Base-by-base conservation (phyloP, 2,797 vertebrate genomes). In the Rhabdophis nuchalis region DNA sequence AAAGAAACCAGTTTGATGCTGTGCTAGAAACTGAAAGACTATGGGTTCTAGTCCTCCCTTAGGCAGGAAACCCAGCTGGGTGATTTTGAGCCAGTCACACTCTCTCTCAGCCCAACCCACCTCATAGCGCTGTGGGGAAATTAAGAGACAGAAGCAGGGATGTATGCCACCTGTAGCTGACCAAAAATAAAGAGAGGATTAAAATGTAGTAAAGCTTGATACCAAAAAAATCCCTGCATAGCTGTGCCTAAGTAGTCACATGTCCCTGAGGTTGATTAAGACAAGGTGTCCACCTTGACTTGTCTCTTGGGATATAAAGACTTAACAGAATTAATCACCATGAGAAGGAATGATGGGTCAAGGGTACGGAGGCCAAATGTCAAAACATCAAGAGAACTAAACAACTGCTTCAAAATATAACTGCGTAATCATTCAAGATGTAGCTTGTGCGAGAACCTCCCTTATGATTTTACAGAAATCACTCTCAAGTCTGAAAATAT, bases 251-350 rank as follows among this genome's bases (percentile, higher is more conserved):
- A 25, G 72, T 82, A 82, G 72, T 25, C 72, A 46, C 20, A 25
- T 25, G 72, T 36, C 41, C 72, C 72, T 82, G 72, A 82, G 9
- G 9, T 11, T 82, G 72, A 82, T 46, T 46, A 82, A 82, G 72
- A 46, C 41, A 82, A 82, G 20, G 20, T 46, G 9, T 77, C 36
- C 36, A 77, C 9, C 8, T 77, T 77, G 68, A 77, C 32, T 23
- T 82, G 72, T 23, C 23, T 82, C 23, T 82, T 82, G 72, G 36
- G 36, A 46, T 77, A 36, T 10, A 8, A 56, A 77, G 89, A 91
- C 50, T 93, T 96, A 92, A 92, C 61, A 92, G 86, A 54, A 92
- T 93, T 92, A 89, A 93, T 94, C 91, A 91, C 85, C 88, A 92
- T 92, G 54, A 82, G 64, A 60, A 88, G 91, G 60, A 93, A 93